A percentile compares a stretch with the other conserved stretches of the same genome.
phyloP scores from a whole-genome alignment of 2,888 invertebrate species.

The Netelia virgata region DNA sequence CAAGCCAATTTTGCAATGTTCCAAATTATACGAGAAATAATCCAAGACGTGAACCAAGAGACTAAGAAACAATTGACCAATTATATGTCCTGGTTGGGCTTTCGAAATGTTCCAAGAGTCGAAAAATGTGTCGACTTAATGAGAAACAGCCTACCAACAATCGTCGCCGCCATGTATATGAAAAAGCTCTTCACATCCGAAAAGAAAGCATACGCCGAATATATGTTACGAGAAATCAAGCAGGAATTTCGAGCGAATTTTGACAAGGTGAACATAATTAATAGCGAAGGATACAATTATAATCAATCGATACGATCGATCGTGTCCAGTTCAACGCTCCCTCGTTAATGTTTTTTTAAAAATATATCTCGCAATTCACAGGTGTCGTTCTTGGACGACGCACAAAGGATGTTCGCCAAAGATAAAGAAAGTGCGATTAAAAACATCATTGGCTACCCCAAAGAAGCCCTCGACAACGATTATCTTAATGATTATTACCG shows the following conservation, averaged over 20 bases:
- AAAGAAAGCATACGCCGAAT: slow-evolving; percentile 90
- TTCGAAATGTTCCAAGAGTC: too few species aligned
- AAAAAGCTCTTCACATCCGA: slow-evolving; percentile 94
- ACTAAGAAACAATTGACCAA: slow-evolving; percentile 92
- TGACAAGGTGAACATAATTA: slow-evolving; percentile 89
- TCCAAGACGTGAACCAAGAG: slow-evolving; percentile 90
- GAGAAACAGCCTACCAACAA: slow-evolving; percentile 90
- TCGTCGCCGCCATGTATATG: slow-evolving; percentile 94
- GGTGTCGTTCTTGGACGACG: slow-evolving; percentile 96
- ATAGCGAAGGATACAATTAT: slow-evolving; percentile 91
- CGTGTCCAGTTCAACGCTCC: slow-evolving; percentile 79
- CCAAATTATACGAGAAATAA: slow-evolving; percentile 94
- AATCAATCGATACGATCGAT: too few species aligned
- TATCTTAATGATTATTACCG: slow-evolving; percentile 93
- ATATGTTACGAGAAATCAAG: neutral
- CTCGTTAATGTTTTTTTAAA: neutral
- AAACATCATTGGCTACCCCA: slow-evolving; percentile 96
- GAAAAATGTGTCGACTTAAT: slow-evolving; percentile 95
- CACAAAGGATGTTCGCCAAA: slow-evolving; percentile 91
- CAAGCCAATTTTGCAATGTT: slow-evolving; percentile 97
- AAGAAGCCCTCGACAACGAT: slow-evolving; percentile 93
- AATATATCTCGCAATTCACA: slow-evolving; percentile 50
- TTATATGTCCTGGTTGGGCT: too few species aligned
- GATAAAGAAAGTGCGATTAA: slow-evolving; percentile 94
- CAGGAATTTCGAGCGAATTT: slow-evolving; percentile 95